These are phyloP conservation scores for Diachasma alloeum DNA, from an alignment of 1,140 invertebrate genomes.

Conservation along the genomic window DNA sequence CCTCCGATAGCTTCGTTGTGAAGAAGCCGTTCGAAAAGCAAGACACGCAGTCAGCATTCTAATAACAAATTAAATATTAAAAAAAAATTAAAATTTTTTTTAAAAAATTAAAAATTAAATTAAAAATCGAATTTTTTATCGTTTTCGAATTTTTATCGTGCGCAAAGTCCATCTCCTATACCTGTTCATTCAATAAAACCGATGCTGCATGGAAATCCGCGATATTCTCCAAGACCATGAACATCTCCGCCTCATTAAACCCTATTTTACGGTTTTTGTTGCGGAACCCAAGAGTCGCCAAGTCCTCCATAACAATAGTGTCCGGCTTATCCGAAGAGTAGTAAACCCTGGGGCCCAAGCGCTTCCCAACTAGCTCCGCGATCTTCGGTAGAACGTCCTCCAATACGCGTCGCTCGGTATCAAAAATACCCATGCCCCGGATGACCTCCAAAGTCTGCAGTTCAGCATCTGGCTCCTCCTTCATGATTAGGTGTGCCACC, in stretches of 20 bases:
- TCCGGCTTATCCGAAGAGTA: conserved; percentile 37
- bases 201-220: conserved; percentile 67
- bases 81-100: no score
- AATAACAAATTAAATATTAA: not conserved
- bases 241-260: conserved; percentile 57
- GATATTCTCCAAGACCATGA: conserved; percentile 60
- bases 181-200: conserved; percentile 54
- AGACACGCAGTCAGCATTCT: not conserved
- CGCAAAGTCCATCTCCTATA: no score
- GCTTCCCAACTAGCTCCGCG: not conserved
- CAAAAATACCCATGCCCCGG: conserved; percentile 6
- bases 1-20: not conserved
- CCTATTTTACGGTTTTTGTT: conserved; percentile 61
- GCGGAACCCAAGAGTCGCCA: conserved; percentile 58
- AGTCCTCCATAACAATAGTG: conserved; percentile 60
- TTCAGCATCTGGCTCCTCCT: not conserved
- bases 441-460: not conserved
- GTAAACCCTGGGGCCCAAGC: conserved; percentile 25
- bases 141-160: no score
- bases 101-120: no score
- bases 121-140: no score
- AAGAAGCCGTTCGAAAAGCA: not conserved
- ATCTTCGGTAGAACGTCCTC: conserved; percentile 31
- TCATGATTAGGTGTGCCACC: not conserved
- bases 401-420: conserved; percentile 21